Evolutionary conservation across 2,888 invertebrate genomes (phyloP).

Genomic region (Cremastobaeus sp.): DNA sequence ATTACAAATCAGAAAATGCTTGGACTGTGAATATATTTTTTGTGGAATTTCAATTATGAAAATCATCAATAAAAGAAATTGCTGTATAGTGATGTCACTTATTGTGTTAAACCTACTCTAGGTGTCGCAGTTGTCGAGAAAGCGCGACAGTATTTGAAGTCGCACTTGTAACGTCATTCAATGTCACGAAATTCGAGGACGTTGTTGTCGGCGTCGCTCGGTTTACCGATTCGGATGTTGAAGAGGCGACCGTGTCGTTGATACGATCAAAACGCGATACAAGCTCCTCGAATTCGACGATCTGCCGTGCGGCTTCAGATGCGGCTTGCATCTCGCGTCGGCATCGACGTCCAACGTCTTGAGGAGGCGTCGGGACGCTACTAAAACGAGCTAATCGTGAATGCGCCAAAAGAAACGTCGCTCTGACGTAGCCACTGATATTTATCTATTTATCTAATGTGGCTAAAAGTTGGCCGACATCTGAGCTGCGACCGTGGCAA

Average conservation of each 20-base stretch:
- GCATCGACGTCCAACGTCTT: constrained; percentile 63
- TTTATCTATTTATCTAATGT: constrained; percentile 39
- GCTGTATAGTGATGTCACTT: constrained; percentile 2
- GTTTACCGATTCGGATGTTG: constrained; percentile 31
- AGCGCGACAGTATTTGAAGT: constrained; percentile 51
- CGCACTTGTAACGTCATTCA: constrained; percentile 54
- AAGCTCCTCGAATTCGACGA: constrained; percentile 77
- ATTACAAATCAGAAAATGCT: too few relatives aligned
- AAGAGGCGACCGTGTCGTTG: constrained; percentile 65
- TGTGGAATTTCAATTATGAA: neutral
- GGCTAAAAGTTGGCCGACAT: constrained; percentile 52
- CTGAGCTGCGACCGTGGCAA: too few relatives aligned
- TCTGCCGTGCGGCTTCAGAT: constrained; percentile 73
- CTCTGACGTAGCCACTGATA: constrained; percentile 45
- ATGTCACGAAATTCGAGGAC: constrained; percentile 45
- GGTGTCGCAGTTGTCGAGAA: constrained; percentile 40
- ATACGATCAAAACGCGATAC: constrained; percentile 75
- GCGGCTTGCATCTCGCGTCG: constrained; percentile 60
- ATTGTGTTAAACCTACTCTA: constrained; percentile 40
- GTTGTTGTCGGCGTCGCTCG: constrained; percentile 43
- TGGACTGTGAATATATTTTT: too few relatives aligned
- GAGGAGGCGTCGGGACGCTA: constrained; percentile 72
- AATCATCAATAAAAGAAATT: neutral
- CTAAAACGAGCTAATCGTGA: constrained; percentile 67
- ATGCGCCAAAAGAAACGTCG: constrained; percentile 51